Percentiles rank a stretch among this genome's conserved stretches.
These are phyloP conservation scores for Anastrepha obliqua DNA, from an alignment of 1,140 invertebrate genomes.

Conservation along the genomic window DNA sequence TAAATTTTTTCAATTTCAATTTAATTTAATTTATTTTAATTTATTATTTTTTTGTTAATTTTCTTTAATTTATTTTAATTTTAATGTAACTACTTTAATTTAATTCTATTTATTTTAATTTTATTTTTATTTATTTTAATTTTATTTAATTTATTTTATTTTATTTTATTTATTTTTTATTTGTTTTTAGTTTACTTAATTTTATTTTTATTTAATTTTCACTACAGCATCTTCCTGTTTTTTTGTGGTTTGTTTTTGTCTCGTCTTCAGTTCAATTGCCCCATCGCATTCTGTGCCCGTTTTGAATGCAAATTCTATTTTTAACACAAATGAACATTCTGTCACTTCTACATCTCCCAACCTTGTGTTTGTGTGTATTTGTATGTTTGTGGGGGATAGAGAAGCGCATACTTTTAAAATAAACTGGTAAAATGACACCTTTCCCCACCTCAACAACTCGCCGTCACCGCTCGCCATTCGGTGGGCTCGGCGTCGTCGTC, in stretches of 20 bases:
- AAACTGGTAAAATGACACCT: not conserved
- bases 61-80: not conserved
- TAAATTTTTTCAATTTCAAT: not conserved
- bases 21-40: not conserved
- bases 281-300: slow-evolving; percentile 17
- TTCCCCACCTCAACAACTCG: not conserved
- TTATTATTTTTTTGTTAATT: not conserved
- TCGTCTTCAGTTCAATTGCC: slow-evolving; percentile 41
- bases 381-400: not conserved
- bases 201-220: not conserved
- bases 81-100: not conserved
- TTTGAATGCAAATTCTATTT: slow-evolving; percentile 39
- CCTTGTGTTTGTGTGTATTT: not conserved
- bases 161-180: not conserved
- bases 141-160: not conserved
- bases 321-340: not conserved
- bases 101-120: not conserved
- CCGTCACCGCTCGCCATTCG: not conserved
- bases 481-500: slow-evolving; percentile 20
- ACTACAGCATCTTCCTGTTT: not conserved
- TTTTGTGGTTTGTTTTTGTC: not conserved
- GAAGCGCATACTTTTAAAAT: not conserved
- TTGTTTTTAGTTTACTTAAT: not conserved
- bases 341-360: not conserved
- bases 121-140: not conserved